phyloP scores from a whole-genome alignment of 2,888 invertebrate genomes.

The Crocallis elinguaria region DNA sequence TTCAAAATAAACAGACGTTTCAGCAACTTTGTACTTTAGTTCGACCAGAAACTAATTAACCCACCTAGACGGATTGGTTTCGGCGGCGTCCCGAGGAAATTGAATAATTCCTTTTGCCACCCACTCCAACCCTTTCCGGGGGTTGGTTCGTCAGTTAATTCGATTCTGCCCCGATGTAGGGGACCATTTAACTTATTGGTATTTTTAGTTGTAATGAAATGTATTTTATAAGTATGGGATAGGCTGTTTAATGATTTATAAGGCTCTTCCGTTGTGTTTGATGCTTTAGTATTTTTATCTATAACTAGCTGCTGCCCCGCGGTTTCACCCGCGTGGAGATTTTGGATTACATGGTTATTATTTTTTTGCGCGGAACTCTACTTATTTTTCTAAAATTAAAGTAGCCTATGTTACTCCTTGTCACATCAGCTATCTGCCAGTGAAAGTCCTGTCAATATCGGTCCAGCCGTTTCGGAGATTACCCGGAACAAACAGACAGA shows the following conservation, averaged over 20 bases:
- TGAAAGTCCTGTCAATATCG: too few relatives aligned
- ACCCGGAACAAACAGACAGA: too few relatives aligned
- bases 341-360: too few relatives aligned
- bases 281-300: neutral
- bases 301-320: too few relatives aligned
- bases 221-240: neutral
- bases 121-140: conserved; percentile 17
- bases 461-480: too few relatives aligned
- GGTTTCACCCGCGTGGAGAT: too few relatives aligned
- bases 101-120: conserved; percentile 39
- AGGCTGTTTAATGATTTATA: neutral
- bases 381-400: too few relatives aligned
- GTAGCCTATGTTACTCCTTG: too few relatives aligned
- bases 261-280: neutral
- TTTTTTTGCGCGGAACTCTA: too few relatives aligned
- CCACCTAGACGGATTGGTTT: conserved; percentile 34
- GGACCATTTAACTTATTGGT: conserved; percentile 13
- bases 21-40: conserved; percentile 5
- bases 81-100: conserved; percentile 34
- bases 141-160: conserved; percentile 13
- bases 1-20: neutral
- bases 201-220: conserved; percentile 10
- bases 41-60: conserved; percentile 30
- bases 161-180: conserved; percentile 6
- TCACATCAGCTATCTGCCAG: too few relatives aligned